phyloP scores from a whole-genome alignment of 2,113 vertebrate species.

The Microtus richardsoni region DNA sequence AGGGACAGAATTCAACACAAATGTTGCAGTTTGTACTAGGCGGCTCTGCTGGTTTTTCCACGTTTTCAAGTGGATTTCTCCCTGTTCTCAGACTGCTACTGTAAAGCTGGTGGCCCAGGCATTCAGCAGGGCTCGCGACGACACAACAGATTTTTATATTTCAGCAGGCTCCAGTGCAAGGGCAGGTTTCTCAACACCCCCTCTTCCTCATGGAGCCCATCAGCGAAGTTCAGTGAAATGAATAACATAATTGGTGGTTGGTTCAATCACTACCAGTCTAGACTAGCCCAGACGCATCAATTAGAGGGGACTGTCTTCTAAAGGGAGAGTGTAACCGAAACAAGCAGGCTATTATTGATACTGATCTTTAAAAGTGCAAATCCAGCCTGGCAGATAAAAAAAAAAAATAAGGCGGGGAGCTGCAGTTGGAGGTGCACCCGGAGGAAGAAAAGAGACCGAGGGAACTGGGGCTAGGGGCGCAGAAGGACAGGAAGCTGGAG shows the following conservation, averaged over 20 bases:
- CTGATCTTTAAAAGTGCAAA: conserved; percentile 80
- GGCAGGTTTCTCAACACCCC: conserved; percentile 81
- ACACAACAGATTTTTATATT: conserved; percentile 62
- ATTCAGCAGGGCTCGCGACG: conserved; percentile 1
- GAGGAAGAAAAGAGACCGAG: conserved; percentile 72
- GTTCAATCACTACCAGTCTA: conserved; percentile 85
- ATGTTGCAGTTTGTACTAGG: conserved; percentile 32
- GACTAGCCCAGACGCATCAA: conserved; percentile 87
- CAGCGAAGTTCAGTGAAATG: conserved; percentile 86
- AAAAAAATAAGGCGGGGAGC: conserved; percentile 51
- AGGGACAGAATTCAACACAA: conserved; percentile 49
- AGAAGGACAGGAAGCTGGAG: conserved; percentile 69
- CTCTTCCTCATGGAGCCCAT: conserved; percentile 81
- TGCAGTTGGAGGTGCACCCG: background rate
- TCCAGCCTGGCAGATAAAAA: conserved; percentile 69
- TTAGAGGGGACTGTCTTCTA: conserved; percentile 85
- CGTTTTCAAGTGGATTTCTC: conserved; percentile 61
- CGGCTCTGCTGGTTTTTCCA: conserved; percentile 26
- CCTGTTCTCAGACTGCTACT: conserved; percentile 42
- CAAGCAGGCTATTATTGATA: conserved; percentile 80
- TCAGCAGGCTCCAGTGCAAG: conserved; percentile 57
- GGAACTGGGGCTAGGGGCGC: conserved; percentile 15
- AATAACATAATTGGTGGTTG: conserved; percentile 85
- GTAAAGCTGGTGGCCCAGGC: conserved; percentile 29
- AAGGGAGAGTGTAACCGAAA: conserved; percentile 81